Evolutionary conservation across 2,797 vertebrate genomes (phyloP), one percentile per base, ranked within the genome.

Genomic region (Loriculus beryllinus): DNA sequence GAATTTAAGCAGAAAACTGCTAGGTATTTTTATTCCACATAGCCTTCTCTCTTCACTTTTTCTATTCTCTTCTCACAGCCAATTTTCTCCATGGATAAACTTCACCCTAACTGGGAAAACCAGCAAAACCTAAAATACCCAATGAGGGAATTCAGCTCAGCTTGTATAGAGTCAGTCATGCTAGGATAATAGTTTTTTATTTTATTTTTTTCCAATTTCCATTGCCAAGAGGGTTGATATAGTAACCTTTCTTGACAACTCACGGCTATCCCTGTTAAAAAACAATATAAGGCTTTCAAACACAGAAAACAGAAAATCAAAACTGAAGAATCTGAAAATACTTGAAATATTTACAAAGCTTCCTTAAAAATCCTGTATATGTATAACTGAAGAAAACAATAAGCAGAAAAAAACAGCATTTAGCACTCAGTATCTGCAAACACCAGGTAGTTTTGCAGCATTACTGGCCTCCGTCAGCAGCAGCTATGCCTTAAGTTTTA

Each of bases 11-110:
- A 84, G 45, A 88, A 63, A 81, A 62, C 35, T 14, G 31, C 23
- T 90, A 0, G 0, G 1, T 14, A 75, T 74, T 43, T 13, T 92
- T 40, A 7, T 49, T 56, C 45, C 1, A 0, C 4, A 0, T 35
- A 74, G 69, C 42, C 23, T 52, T 82, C 70, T 86, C 59, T 83
- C 57, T 59, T 78, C 15, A 26, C 48, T 82, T 81, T 76, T 74
- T 45, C 39, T 22, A 19, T 92, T 88, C 56, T 85, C 60, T 89
- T 42, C 81, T 88, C 88, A 88, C 43, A 96, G 65, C 47, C 67
- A 86, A 88, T 95, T 96, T 95, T 96, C 93, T 95, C 77, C 93
- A 90, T 80, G 94, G 81, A 79, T 94, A 90, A 93, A 82, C 84
- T 79, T 90, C 20, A 19, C 26, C 65, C 21, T 9, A 40, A 35